Evolutionary conservation across 2,113 vertebrate species (phyloP), one percentile per base, ranked within the genome.

Genomic region (Vombatus ursinus): DNA sequence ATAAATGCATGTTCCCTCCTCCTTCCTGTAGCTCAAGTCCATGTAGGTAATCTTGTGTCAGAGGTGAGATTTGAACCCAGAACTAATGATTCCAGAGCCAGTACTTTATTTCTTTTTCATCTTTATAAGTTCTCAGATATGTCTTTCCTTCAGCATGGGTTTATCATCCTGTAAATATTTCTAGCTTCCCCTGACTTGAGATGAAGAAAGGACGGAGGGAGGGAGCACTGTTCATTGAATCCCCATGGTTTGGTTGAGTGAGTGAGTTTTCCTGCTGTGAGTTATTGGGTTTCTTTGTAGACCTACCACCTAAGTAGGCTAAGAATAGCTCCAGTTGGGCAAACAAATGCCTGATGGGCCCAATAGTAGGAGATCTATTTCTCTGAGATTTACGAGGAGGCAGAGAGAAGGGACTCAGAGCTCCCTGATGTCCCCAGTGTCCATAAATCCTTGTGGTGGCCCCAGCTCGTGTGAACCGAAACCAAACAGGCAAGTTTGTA

Each of bases 401-500:
- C 52, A 48, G 50, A 89, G 50, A 23, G 1, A n/a, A 6, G 51
- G 0, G 26, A 19, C 37, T 94, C 52, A 53, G 22, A 26, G 12
- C 6, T 91, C 44, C 44, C 24, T 31, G 48, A 89, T 31, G 48
- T 93, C 94, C 94, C 50, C n/a, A 95, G 90, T 92, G 53, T n/a
- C 91, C 92, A 94, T 96, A 92, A 92, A 91, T 96, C 91, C 8
- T 96, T 53, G 3, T 91, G 50, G 23, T 0, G 57, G 61, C 8
- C 28, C 48, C 50, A 95, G 28, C 51, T 52, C 8, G 25, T 37
- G 37, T 8, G 1, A 98, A 97, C 49, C 14, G 90, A 92, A 97
- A 97, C 92, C 24, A 26, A 96, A 50, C 23, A 84, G 95, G 92
- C 94, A 91, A 12, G 3, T 91, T 97, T 96, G 92, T 92, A 68